Conservation (phyloP, 2,797 vertebrate genomes). For the Jordanella pulchra region DNA sequence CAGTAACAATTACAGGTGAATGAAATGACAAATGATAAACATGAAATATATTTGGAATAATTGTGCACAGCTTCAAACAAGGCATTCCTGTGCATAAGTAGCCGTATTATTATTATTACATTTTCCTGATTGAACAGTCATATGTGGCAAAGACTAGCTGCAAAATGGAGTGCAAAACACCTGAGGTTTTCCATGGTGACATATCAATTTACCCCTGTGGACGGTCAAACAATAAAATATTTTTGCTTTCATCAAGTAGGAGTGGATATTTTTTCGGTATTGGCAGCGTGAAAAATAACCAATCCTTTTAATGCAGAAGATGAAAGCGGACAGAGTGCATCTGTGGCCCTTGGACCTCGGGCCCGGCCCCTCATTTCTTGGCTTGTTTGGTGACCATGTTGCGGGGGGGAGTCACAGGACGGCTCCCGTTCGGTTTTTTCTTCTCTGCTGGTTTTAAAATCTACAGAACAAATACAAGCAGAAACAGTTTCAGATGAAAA, state of each 20-base stretch:
- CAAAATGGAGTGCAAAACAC: conserved; percentile 84
- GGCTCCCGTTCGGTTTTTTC: conserved; percentile 96
- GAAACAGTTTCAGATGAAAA: neutral
- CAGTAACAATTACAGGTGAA: conserved; percentile 57
- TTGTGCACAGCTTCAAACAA: conserved; percentile 80
- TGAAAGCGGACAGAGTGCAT: conserved; percentile 59
- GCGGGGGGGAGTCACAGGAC: conserved; percentile 94
- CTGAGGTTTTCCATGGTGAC: conserved; percentile 81
- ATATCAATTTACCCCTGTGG: conserved; percentile 76
- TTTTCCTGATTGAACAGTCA: conserved; percentile 79
- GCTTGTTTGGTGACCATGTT: conserved; percentile 99
- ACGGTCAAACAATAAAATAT: conserved; percentile 74
- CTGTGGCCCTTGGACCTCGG: conserved; percentile 25
- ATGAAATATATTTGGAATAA: conserved; percentile 61
- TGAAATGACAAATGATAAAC: conserved; percentile 53
- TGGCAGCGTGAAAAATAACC: conserved; percentile 70
- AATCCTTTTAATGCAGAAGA: conserved; percentile 68
- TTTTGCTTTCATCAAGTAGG: conserved; percentile 72
- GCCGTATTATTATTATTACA: conserved; percentile 64
- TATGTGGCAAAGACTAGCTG: conserved; percentile 80
- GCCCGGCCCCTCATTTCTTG: conserved; percentile 87
- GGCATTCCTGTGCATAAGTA: conserved; percentile 79
- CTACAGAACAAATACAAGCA: conserved; percentile 65
- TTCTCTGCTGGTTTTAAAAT: conserved; percentile 99
- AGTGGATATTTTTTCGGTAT: conserved; percentile 74